phyloP scores from a whole-genome alignment of 2,888 invertebrate species.

The Laothoe populi region DNA sequence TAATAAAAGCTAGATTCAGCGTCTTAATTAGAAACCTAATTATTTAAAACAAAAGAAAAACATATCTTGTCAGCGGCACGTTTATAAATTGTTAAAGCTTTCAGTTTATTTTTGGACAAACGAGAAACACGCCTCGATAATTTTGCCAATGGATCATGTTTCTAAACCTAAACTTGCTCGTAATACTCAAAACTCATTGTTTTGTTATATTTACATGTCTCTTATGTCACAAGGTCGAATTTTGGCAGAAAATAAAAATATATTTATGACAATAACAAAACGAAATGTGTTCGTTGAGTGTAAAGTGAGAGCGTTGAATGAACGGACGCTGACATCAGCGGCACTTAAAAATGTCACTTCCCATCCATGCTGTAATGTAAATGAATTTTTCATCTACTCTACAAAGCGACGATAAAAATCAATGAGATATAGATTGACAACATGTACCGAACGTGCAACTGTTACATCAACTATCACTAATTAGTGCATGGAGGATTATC shows the following conservation, averaged over 20 bases:
- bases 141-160: slow-evolving; percentile 29
- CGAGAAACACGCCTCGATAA: neutral
- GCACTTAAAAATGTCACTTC: slow-evolving; percentile 8
- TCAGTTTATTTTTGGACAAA: slow-evolving; percentile 9
- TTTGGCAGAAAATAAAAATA: slow-evolving; percentile 41
- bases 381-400: neutral
- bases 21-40: slow-evolving; percentile 1
- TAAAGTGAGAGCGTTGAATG: slow-evolving; percentile 34
- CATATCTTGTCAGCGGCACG: neutral
- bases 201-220: slow-evolving; percentile 39
- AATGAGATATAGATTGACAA: too few species aligned
- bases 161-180: slow-evolving; percentile 42
- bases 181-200: slow-evolving; percentile 50
- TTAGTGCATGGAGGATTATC: too few species aligned
- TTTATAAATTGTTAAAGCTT: neutral
- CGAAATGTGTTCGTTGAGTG: slow-evolving; percentile 36
- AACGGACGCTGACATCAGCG: slow-evolving; percentile 15
- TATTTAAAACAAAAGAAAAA: slow-evolving; percentile 1
- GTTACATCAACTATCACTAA: too few species aligned
- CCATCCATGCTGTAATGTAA: slow-evolving; percentile 2
- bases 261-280: slow-evolving; percentile 42
- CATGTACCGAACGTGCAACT: too few species aligned
- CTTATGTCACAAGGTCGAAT: slow-evolving; percentile 41
- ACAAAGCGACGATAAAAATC: too few species aligned
- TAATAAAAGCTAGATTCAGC: neutral